Base-by-base conservation (phyloP, 64 coral and sea anemone genomes). In the Hydrozoanthus tunicans region DNA sequence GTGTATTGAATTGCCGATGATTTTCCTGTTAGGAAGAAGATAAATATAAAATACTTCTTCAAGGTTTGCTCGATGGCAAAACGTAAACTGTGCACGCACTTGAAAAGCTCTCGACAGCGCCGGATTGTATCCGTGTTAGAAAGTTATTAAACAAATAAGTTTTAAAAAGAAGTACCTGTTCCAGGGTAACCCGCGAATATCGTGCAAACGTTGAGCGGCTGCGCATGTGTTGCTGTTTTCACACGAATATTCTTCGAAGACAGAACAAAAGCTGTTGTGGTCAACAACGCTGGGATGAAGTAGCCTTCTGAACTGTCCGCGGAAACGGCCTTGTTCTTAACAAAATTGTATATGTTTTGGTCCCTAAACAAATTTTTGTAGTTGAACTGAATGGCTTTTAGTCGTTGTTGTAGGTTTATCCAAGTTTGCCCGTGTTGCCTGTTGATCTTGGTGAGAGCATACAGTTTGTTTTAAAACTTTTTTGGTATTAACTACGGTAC, bases 161-260 rank as follows among this genome's bases (percentile, higher is more conserved):
- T 7, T 53, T 53, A 77, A 51, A 53, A 77, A 54, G 43, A 77
- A 55, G 9, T 78, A 78, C 43, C 75, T 78, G 75, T 55, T 9
- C 75, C 75, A 78, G 75, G 75, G 55, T 78, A 78, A 52, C 75
- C 75, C 10, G 54, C 75, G 56, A 78, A 78, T 78, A 78, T 78
- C 51, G 75, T 78, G 75, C 54, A 78, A 55, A 57, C 51, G 75
- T 78, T 78, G 53, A 78, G 13, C 14, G 75, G 75, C 52, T 78
- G 53, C 17, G 53, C 55, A 13, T 78, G 51, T 55, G 75, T 78
- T 2, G 51, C 55, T 0, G 75, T 10, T 9, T 78, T 52, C 15
- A 78, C 17, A 55, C 1, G 61, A 63, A 63, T 63, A 63, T 2
- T 63, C 13, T 78, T 78, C 56, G 75, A 43, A 25, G 75, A 13